Base-by-base conservation (phyloP, 2,113 vertebrate species). In the Ophthalmotilapia sp. region DNA sequence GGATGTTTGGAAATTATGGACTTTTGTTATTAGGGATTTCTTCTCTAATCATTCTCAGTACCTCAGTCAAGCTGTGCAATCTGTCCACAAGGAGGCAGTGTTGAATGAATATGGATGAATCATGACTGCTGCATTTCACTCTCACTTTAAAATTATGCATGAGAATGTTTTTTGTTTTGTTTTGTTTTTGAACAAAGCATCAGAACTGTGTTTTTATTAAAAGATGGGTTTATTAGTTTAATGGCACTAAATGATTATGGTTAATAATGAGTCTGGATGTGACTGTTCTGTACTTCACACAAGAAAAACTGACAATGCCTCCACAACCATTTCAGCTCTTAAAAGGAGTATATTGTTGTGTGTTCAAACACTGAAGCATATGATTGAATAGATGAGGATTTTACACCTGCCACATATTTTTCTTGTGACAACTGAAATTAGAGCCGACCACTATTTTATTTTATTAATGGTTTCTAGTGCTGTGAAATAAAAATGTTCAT, bases 401-500 rank as follows among this genome's bases (percentile, higher is more conserved):
- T 90, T 81, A 89, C 89, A 93, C 86, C 65, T 85, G 90, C 77
- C 92, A 93, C 85, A 80, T 91, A 62, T 91, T 93, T 94, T 91
- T 87, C 85, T 88, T 33, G 89, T 93, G 91, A 95, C 79, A 88
- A 91, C 65, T 90, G 73, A 93, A 86, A 86, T 88, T 68, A 77
- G 89, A 92, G 86, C 85, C 84, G 73, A 91, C 73, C 86, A 91
- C 86, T n/a, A 81, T 91, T 94, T 87, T 94, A 91, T 95, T 95
- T 94, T 95, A 55, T 91, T 87, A 94, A 93, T 93, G 93, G 86
- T 95, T 96, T 95, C 89, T 93, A 95, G 94, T 96, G 95, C 93
- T 95, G 95, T 96, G 96, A 81, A 95, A 95, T 95, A 94, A 94
- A 94, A 94, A 90, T 89, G 89, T 94, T 95, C 91, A 93, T 94